A percentile compares a stretch with the other conserved stretches of the same genome.
Conservation (phyloP, 1,140 invertebrate species). For the Planococcus citri region DNA sequence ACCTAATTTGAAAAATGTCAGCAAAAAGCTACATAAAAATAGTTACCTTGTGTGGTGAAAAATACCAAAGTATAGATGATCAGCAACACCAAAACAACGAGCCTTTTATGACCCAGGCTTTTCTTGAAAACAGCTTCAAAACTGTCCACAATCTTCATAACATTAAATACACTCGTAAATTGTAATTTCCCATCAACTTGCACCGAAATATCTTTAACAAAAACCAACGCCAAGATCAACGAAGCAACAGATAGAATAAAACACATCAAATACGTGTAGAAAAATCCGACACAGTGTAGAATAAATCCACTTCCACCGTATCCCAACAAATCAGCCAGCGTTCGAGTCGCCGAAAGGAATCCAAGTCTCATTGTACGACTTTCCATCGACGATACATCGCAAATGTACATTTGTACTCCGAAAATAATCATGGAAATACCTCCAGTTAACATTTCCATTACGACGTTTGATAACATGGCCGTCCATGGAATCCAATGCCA, state of each 20-base stretch:
- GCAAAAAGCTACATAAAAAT: too few relatives aligned
- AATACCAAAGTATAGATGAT: not conserved
- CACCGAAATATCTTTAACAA: not conserved
- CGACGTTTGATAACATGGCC: too few relatives aligned
- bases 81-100: not conserved
- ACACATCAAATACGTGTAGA: not conserved
- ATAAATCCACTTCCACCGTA: not conserved
- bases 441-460: too few relatives aligned
- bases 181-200: not conserved
- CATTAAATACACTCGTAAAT: not conserved
- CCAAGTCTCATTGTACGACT: not conserved
- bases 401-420: not conserved
- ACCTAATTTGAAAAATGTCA: too few relatives aligned
- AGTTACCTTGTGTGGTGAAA: not conserved
- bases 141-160: not conserved
- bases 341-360: not conserved
- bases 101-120: not conserved
- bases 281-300: not conserved
- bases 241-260: not conserved
- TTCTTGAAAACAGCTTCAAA: not conserved
- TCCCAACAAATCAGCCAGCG: not conserved
- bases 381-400: not conserved
- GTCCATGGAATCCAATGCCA: too few relatives aligned
- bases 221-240: not conserved
- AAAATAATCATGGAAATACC: not conserved